Conservation (phyloP, 1,140 invertebrate species). For the Bombus ignitus region DNA sequence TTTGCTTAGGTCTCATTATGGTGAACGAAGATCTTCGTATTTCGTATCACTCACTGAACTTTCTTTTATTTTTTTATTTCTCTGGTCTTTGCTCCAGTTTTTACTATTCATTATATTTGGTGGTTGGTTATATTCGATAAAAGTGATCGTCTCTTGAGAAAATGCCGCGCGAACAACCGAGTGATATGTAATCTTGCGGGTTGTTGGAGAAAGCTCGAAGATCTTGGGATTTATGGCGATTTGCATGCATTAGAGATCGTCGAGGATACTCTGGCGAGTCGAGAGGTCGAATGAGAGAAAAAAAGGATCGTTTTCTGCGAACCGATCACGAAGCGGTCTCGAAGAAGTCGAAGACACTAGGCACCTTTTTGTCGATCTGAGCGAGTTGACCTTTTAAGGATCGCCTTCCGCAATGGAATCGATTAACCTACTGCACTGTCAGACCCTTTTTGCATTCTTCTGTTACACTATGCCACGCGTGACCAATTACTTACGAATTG, state of each 20-base stretch:
- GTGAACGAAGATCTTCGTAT: too few relatives aligned
- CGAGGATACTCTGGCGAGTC: constrained; percentile 18
- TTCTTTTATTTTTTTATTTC: neutral
- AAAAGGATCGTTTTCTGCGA: neutral
- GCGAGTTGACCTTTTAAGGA: neutral
- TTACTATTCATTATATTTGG: neutral
- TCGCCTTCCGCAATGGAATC: constrained; percentile 2
- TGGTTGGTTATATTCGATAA: neutral
- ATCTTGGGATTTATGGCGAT: constrained; percentile 33
- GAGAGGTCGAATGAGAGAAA: neutral
- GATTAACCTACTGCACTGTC: constrained; percentile 5
- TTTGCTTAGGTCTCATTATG: too few relatives aligned
- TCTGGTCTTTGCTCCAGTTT: neutral
- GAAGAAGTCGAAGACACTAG: neutral
- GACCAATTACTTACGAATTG: neutral
- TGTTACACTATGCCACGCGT: neutral
- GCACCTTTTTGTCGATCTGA: neutral
- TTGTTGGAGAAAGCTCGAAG: constrained; percentile 31
- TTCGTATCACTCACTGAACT: too few relatives aligned
- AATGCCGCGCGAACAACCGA: constrained; percentile 29
- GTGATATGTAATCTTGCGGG: constrained; percentile 59
- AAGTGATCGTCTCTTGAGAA: constrained; percentile 34
- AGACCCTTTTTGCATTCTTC: neutral
- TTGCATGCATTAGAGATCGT: constrained; percentile 58
- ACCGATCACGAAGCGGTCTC: neutral